A percentile compares a stretch with the other conserved stretches of the same genome.
Evolutionary conservation across 2,888 invertebrate genomes (phyloP).

Genomic region (Acrocera orbiculus): DNA sequence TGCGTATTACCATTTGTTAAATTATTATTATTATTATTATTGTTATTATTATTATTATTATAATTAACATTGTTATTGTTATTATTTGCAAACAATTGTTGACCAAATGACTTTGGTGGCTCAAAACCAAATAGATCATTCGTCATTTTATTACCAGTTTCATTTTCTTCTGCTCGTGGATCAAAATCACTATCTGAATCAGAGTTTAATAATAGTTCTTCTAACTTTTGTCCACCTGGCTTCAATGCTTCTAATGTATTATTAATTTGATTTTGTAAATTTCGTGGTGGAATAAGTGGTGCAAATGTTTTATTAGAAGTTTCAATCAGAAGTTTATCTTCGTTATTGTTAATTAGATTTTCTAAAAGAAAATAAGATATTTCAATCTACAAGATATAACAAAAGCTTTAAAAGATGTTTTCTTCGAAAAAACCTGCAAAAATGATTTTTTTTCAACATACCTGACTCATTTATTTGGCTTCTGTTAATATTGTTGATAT

Average conservation of each 20-base stretch:
- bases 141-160: conserved; percentile 24
- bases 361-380: conserved; percentile 18
- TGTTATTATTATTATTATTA: conserved; percentile 19
- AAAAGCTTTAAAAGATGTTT: conserved; percentile 1
- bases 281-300: conserved; percentile 31
- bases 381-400: too few relatives aligned
- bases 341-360: conserved; percentile 18
- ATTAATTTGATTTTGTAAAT: conserved; percentile 35
- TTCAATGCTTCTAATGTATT: conserved; percentile 36
- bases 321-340: conserved; percentile 29
- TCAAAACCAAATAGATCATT: conserved; percentile 32
- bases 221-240: conserved; percentile 56
- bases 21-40: conserved; percentile 13
- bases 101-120: conserved; percentile 29
- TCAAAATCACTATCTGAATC: conserved; percentile 78
- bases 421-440: not conserved
- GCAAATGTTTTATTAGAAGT: conserved; percentile 24
- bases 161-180: conserved; percentile 63
- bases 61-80: conserved; percentile 22
- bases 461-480: too few relatives aligned
- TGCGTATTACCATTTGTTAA: conserved; percentile 2
- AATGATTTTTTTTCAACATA: too few relatives aligned
- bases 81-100: conserved; percentile 33
- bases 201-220: conserved; percentile 54
- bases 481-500: conserved; percentile 24